Percentiles rank a stretch among this genome's conserved stretches.
phyloP scores from a whole-genome alignment of 2,888 invertebrate genomes.

The Eueremaeus valkanovi region DNA sequence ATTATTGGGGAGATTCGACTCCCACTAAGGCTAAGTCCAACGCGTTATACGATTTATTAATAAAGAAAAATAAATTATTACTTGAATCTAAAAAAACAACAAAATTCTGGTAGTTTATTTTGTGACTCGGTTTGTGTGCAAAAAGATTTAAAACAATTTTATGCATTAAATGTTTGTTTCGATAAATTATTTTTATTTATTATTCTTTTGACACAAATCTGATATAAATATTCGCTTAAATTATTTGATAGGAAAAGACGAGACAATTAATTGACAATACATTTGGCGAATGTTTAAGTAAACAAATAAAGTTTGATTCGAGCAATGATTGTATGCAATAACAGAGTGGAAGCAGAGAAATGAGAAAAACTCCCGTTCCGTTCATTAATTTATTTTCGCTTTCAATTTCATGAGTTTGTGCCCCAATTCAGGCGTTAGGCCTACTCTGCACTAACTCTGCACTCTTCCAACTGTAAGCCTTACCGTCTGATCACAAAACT shows the following conservation, averaged over 20 bases:
- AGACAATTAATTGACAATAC: slow-evolving; percentile 12
- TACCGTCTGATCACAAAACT: slow-evolving; percentile 28
- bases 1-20: slow-evolving; percentile 1
- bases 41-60: slow-evolving; percentile 13
- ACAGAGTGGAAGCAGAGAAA: not conserved
- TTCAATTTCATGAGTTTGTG: slow-evolving; percentile 18
- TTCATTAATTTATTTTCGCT: slow-evolving; percentile 24
- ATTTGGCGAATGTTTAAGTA: slow-evolving; percentile 22
- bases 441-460: not conserved
- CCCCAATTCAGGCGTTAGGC: not conserved
- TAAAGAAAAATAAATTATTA: not conserved
- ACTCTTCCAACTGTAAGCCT: not conserved
- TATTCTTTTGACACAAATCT: not conserved
- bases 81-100: not conserved
- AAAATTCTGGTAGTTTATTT: not conserved
- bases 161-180: too few relatives aligned
- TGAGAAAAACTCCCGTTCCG: slow-evolving; percentile 12
- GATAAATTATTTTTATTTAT: not conserved
- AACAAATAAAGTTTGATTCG: slow-evolving; percentile 2
- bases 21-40: not conserved
- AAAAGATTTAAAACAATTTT: too few relatives aligned
- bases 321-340: slow-evolving; percentile 14
- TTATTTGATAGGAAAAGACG: not conserved
- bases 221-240: not conserved
- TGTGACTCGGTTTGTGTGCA: too few relatives aligned